These are phyloP conservation scores for Probaryconus sp. DNA, from an alignment of 1,140 invertebrate genomes.

Conservation along the genomic window DNA sequence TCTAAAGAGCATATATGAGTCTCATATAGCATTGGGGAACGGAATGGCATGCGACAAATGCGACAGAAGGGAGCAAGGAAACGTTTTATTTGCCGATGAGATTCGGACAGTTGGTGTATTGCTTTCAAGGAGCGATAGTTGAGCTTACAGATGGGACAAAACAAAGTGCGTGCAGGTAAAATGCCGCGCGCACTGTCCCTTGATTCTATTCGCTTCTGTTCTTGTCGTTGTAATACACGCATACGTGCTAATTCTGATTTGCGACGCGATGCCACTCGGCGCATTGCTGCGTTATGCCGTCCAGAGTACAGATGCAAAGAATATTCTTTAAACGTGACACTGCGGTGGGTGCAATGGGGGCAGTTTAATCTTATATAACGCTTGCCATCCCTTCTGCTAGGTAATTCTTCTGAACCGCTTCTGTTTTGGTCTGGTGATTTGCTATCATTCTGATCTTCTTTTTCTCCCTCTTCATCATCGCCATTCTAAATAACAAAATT, in stretches of 20 bases:
- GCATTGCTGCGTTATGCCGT: slow-evolving; percentile 85
- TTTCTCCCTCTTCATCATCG: slow-evolving; percentile 72
- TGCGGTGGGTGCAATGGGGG: slow-evolving; percentile 85
- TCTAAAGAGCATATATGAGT: slow-evolving; percentile 88
- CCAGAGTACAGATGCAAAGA: slow-evolving; percentile 83
- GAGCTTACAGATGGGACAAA: slow-evolving; percentile 87
- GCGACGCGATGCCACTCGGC: slow-evolving; percentile 83
- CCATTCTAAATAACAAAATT: slow-evolving; percentile 13
- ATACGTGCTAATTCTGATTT: slow-evolving; percentile 85
- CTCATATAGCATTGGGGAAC: slow-evolving; percentile 89
- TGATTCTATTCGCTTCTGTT: slow-evolving; percentile 84
- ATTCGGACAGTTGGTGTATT: slow-evolving; percentile 85
- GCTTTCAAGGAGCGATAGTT: slow-evolving; percentile 87
- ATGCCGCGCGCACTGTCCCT: slow-evolving; percentile 83
- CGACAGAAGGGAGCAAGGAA: slow-evolving; percentile 89
- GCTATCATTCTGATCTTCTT: slow-evolving; percentile 77
- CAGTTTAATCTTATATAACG: slow-evolving; percentile 85
- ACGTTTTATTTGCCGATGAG: slow-evolving; percentile 88
- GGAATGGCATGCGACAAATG: slow-evolving; percentile 84
- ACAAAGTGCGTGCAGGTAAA: slow-evolving; percentile 81
- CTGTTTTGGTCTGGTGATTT: slow-evolving; percentile 68
- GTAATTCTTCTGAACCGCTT: slow-evolving; percentile 69
- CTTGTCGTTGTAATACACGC: slow-evolving; percentile 85
- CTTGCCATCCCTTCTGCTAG: slow-evolving; percentile 73
- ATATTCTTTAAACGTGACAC: slow-evolving; percentile 86